Evolutionary conservation across 2,113 vertebrate genomes (phyloP).

Genomic region (Phalacrocorax aristotelis): DNA sequence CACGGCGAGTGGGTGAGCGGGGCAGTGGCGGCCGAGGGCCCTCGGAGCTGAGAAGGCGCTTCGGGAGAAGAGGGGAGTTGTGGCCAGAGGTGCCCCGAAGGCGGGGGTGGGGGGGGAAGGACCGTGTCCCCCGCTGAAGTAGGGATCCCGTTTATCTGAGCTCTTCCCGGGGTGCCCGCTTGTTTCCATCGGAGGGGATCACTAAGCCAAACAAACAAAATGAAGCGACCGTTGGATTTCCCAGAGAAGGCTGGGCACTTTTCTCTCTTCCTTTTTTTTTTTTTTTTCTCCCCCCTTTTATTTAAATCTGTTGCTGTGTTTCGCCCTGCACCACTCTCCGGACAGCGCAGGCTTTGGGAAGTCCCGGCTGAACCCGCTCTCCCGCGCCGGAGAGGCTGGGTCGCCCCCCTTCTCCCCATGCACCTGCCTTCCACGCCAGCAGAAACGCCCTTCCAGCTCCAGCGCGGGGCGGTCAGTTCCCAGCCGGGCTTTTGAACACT

Average conservation of each 20-base stretch:
- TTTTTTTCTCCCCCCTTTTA: no score
- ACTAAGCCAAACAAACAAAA: not conserved
- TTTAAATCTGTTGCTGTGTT: not conserved
- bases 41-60: no score
- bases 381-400: not conserved
- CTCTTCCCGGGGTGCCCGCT: not conserved
- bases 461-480: not conserved
- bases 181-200: not conserved
- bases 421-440: constrained; percentile 38
- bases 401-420: not conserved
- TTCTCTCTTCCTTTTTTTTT: not conserved
- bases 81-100: not conserved
- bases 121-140: not conserved
- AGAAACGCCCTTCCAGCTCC: not conserved
- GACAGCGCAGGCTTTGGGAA: not conserved
- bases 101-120: not conserved
- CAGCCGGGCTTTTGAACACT: not conserved
- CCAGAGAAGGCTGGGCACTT: not conserved
- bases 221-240: not conserved
- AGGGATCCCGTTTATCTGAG: not conserved
- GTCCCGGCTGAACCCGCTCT: not conserved
- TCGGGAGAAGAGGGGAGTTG: not conserved
- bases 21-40: not conserved
- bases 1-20: not conserved
- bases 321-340: not conserved